A percentile compares a stretch with the other conserved stretches of the same genome.
Conservation (phyloP, 1,140 invertebrate species). For the Drosophila elegans region DNA sequence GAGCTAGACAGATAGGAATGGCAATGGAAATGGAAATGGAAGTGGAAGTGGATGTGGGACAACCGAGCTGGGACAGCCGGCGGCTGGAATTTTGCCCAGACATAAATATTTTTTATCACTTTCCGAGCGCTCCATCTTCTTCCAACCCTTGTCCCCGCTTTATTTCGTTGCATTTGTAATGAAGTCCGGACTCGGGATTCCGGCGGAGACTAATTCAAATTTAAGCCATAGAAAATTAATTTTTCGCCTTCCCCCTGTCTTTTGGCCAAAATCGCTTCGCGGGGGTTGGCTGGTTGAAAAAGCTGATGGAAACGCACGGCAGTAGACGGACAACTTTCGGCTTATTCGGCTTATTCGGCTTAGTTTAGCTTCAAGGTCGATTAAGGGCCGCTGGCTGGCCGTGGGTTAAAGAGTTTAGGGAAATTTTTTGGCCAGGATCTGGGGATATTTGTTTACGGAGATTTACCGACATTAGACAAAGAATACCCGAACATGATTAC, state of each 20-base stretch:
- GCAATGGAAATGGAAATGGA: conserved; percentile 7
- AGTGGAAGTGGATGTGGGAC: neutral
- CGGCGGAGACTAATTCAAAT: conserved; percentile 63
- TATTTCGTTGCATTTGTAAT: conserved; percentile 64
- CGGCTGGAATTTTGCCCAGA: conserved; percentile 55
- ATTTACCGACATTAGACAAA: neutral
- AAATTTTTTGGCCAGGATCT: conserved; percentile 23
- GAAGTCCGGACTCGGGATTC: conserved; percentile 34
- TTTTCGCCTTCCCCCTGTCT: conserved; percentile 20
- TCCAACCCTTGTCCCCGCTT: conserved; percentile 1
- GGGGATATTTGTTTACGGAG: conserved; percentile 3
- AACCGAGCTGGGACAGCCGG: conserved; percentile 33
- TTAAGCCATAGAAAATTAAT: conserved; percentile 74
- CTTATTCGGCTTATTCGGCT: conserved; percentile 36
- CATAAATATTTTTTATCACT: conserved; percentile 83
- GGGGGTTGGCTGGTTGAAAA: neutral
- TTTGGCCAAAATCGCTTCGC: neutral
- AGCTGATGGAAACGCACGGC: conserved; percentile 1
- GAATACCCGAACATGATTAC: neutral
- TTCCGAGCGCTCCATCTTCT: conserved; percentile 34
- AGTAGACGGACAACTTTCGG: conserved; percentile 23
- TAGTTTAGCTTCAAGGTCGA: conserved; percentile 33
- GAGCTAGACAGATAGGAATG: neutral
- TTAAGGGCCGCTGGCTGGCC: conserved; percentile 14
- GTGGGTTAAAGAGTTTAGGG: conserved; percentile 29